Evolutionary conservation across 2,888 invertebrate genomes (phyloP).

Genomic region (Agrotis puta): DNA sequence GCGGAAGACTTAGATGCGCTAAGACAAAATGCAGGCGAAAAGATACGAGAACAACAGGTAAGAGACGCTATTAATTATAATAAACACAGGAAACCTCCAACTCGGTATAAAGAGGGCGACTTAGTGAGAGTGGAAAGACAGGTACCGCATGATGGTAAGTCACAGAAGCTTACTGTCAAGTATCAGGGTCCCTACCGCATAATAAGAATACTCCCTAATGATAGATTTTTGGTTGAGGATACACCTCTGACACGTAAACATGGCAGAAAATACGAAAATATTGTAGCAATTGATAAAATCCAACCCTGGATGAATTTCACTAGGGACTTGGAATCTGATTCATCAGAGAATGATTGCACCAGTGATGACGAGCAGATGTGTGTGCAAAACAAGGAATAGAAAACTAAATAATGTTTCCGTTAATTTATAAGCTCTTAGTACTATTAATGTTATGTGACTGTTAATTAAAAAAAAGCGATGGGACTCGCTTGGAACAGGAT

Average conservation of each 20-base stretch:
- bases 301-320: background rate
- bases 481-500: too few relatives aligned
- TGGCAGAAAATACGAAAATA: background rate
- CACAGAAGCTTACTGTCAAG: too few relatives aligned
- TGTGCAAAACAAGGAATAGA: too few relatives aligned
- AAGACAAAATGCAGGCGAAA: background rate
- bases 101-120: background rate
- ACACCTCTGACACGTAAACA: background rate
- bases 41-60: background rate
- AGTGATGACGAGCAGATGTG: too few relatives aligned
- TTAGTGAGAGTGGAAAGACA: too few relatives aligned
- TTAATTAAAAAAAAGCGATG: too few relatives aligned
- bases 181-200: background rate
- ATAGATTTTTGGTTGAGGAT: background rate
- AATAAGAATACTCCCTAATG: background rate
- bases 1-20: background rate
- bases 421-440: too few relatives aligned
- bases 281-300: background rate
- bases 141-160: too few relatives aligned
- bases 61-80: background rate
- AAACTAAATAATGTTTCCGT: too few relatives aligned
- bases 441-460: too few relatives aligned
- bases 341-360: too few relatives aligned
- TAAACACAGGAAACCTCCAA: background rate
- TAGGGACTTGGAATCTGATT: background rate